These are phyloP conservation scores for Sinocyclocheilus maitianheensis DNA, from an alignment of 2,113 vertebrate species.

Conservation along the genomic window DNA sequence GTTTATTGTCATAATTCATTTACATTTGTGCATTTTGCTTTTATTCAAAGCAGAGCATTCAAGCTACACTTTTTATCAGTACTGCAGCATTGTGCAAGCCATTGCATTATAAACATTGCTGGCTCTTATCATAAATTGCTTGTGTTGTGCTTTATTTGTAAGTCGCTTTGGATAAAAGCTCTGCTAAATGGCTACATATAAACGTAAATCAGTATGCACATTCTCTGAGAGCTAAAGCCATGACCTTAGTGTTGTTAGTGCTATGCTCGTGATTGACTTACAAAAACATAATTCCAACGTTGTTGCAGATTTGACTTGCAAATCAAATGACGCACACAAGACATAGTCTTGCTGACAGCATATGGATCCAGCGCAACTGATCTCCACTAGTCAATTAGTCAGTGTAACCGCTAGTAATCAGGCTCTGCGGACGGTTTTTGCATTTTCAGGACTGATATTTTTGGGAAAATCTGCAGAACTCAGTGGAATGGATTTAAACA, in stretches of 20 bases:
- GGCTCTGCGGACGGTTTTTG: not conserved
- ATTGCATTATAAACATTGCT: not conserved
- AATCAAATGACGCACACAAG: not conserved
- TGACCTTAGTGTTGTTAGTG: not conserved
- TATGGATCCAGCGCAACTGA: not conserved
- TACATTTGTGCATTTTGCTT: not conserved
- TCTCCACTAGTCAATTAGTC: not conserved
- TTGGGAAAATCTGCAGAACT: too few species aligned
- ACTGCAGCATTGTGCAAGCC: not conserved
- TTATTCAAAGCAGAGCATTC: not conserved
- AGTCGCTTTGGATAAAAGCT: not conserved
- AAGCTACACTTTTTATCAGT: not conserved
- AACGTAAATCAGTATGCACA: not conserved
- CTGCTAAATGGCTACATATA: slow-evolving; percentile 1
- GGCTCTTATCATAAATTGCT: not conserved
- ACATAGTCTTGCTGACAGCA: not conserved
- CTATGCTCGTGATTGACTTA: too few species aligned
- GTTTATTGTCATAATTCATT: not conserved
- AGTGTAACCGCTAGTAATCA: not conserved
- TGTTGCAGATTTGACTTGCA: not conserved
- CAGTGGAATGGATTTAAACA: too few species aligned
- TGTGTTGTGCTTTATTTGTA: slow-evolving; percentile 8
- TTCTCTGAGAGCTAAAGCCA: not conserved
- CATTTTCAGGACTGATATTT: too few species aligned
- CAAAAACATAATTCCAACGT: not conserved